These are phyloP conservation scores for Leptinotarsa rubiginosa DNA, from an alignment of 2,888 invertebrate species.

Conservation along the genomic window DNA sequence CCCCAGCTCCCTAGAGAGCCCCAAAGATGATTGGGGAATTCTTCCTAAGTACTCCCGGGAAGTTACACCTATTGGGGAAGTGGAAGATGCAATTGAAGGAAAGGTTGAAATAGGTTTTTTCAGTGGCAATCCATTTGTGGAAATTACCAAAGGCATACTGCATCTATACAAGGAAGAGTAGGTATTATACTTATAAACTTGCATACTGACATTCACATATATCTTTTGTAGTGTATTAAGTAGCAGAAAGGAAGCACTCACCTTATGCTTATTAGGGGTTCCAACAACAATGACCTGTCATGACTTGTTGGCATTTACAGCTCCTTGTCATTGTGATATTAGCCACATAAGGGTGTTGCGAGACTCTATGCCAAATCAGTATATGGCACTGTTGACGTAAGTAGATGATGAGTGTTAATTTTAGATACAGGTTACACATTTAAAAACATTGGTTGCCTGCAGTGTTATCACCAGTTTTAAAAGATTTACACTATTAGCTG, in stretches of 20 bases:
- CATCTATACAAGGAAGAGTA: slow-evolving; percentile 98
- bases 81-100: slow-evolving; percentile 55
- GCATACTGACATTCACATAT: no score
- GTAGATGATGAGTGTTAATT: slow-evolving; percentile 50
- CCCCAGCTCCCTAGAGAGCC: slow-evolving; percentile 73
- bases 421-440: not conserved
- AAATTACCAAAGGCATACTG: slow-evolving; percentile 95
- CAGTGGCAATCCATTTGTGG: slow-evolving; percentile 97
- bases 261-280: slow-evolving; percentile 89
- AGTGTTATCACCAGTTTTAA: no score
- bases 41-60: slow-evolving; percentile 75
- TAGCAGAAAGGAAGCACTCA: slow-evolving; percentile 76
- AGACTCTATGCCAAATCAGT: slow-evolving; percentile 93
- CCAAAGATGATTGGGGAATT: slow-evolving; percentile 68
- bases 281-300: slow-evolving; percentile 92
- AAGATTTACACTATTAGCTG: no score
- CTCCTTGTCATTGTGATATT: slow-evolving; percentile 91
- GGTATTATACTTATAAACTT: slow-evolving; percentile 55
- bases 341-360: slow-evolving; percentile 92
- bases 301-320: slow-evolving; percentile 93
- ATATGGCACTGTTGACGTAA: slow-evolving; percentile 95
- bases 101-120: slow-evolving; percentile 80
- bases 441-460: no score
- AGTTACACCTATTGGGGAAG: slow-evolving; percentile 56
- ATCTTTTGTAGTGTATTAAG: slow-evolving; percentile 58